Conservation (phyloP, 2,113 vertebrate genomes). For the Carassius auratus region DNA sequence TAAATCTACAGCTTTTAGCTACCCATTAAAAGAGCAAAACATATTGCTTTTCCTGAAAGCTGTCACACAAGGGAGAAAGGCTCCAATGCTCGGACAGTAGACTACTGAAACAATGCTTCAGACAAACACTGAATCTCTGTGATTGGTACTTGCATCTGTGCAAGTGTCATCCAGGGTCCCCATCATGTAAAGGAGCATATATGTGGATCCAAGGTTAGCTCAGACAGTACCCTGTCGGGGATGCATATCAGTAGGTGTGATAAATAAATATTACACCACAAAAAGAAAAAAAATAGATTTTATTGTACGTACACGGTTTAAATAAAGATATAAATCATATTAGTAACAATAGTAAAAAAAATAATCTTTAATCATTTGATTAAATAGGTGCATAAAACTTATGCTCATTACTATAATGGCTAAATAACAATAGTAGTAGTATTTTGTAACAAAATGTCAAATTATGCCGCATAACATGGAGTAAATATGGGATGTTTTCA, state of each 20-base stretch:
- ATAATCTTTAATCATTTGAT: no score
- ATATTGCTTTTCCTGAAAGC: not conserved
- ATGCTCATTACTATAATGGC: no score
- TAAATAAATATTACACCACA: not conserved
- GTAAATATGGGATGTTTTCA: not conserved
- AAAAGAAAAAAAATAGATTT: no score
- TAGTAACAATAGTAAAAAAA: no score
- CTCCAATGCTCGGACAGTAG: not conserved
- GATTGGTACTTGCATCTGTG: slow-evolving; percentile 12
- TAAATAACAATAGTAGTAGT: no score
- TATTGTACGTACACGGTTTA: no score
- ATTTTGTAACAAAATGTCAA: not conserved
- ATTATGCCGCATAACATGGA: not conserved
- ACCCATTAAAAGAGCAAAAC: not conserved
- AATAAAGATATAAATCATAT: no score
- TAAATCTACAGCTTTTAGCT: slow-evolving; percentile 64
- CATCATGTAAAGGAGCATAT: not conserved
- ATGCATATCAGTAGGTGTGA: not conserved
- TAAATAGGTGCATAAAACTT: no score
- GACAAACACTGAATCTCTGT: slow-evolving; percentile 25
- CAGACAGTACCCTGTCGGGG: not conserved
- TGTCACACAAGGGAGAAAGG: not conserved
- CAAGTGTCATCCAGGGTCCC: not conserved
- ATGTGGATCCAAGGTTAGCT: not conserved
- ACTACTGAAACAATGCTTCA: slow-evolving; percentile 32